Evolutionary conservation across 2,113 vertebrate genomes (phyloP), one percentile per base, ranked within the genome.

Genomic region (Peromyscus californicus): DNA sequence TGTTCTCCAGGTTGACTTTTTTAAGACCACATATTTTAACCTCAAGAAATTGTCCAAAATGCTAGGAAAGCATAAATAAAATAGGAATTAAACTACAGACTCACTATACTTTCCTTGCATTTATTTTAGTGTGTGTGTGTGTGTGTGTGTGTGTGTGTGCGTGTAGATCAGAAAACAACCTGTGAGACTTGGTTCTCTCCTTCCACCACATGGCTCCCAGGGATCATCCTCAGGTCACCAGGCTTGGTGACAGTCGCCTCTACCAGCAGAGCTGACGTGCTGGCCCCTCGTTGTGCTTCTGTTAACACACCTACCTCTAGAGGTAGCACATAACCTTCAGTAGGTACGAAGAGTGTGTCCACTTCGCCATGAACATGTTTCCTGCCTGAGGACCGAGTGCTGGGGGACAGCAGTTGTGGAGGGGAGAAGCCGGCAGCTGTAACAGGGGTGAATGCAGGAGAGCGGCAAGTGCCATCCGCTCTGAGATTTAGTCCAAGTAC

Each of bases 81-180:
- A 39, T 93, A 89, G 51, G 78, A 95, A 84, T 95, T 70, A 87
- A 91, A 96, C 79, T 57, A 59, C 31, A 97, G 92, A 76, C 19
- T 1, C 12, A 39, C n/a, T 51, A 22, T 51, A 13, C 17, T 87
- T 70, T 19, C 22, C 45, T 51, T 12, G 33, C 39, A 85, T 45
- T 65, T 63, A 42, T 82, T n/a, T 82, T 17, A 36, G 29, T 36
- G 19, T n/a, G 10, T 78, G 75, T 78, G 45, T 79, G 29, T 80
- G 9, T 83, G 36, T 59, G 12, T 51, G 10, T 45, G 75, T 51
- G 45, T 48, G 29, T 33, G 45, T 51, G 45, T 54, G 48, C 22
- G 29, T 51, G 26, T 17, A 63, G 31, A 7, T 19, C 59, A 42
- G n/a, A 63, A 63, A 39, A 84, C 59, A 42, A 59, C 82, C 61